Base-by-base conservation (phyloP, 2,113 vertebrate species). In the Nothobranchius furzeri region DNA sequence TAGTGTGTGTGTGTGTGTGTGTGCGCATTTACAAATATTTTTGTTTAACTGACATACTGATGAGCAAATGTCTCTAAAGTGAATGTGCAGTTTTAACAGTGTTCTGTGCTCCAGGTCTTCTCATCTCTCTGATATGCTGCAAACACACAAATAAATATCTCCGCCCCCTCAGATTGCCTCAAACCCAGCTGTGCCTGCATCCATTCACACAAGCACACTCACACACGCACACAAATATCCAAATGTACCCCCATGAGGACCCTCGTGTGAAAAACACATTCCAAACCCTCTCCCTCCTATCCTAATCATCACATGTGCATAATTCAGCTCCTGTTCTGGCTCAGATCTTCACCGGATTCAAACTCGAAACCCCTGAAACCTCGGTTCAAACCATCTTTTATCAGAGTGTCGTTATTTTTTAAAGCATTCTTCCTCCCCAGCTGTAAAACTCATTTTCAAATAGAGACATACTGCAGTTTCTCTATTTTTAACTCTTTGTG, bases 171-270 rank as follows among this genome's bases (percentile, higher is more conserved):
- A 82, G 64, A 72, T 58, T 59, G 86, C 83, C 75, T 81, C 85
- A 85, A 75, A 85, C 76, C 86, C 89, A 87, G 87, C 89, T 89
- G 83, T 82, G 83, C 84, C 70, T 68, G 75, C 64, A 76, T 73
- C 51, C 78, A 62, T 67, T 77, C 80, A 62, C 72, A 64, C 67
- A 68, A 57, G 68, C 84, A 71, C 63, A 77, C 62, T 79, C 37
- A 40, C 37, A 40, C 37, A 40, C 6, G 37, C 74, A 69, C 65
- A 60, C 64, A 70, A 55, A 55, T 55, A n/a, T 56, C 37, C 4
- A 20, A 53, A 48, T 25, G 54, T 54, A 17, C 69, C 45, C n/a
- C 52, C 69, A 12, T 14, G 43, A 64, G 56, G 60, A 43, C 60
- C 54, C 36, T 70, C 49, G 30, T 11, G 60, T 17, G 55, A 58